Evolutionary conservation across 2,888 invertebrate genomes (phyloP).

Genomic region (Folsomia manolachei): DNA sequence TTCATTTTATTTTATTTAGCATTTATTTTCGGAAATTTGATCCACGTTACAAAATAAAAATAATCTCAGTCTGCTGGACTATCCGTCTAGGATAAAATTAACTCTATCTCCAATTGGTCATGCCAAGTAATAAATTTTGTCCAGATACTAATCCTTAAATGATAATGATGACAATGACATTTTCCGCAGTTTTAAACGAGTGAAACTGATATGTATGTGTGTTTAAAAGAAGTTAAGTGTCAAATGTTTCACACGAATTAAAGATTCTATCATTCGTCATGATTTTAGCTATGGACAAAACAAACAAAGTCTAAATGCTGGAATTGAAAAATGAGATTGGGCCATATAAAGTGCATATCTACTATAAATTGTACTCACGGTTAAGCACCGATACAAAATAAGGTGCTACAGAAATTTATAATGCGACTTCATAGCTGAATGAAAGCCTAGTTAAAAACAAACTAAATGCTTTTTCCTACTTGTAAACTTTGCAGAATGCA

Average conservation of each 20-base stretch:
- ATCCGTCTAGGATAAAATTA: background rate
- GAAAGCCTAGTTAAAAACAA: too few relatives aligned
- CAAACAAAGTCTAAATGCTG: too few relatives aligned
- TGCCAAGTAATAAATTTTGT: background rate
- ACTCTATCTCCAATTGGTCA: background rate
- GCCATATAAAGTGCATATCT: too few relatives aligned
- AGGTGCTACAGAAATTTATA: too few relatives aligned
- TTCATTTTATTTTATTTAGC: background rate
- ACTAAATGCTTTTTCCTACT: too few relatives aligned
- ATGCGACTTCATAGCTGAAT: too few relatives aligned
- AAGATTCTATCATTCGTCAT: background rate
- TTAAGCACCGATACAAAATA: too few relatives aligned
- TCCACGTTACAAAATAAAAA: background rate
- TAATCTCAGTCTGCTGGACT: background rate
- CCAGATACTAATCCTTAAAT: background rate
- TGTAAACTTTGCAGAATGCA: too few relatives aligned
- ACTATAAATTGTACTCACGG: too few relatives aligned
- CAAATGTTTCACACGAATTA: background rate
- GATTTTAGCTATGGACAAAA: background rate
- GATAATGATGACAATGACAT: background rate
- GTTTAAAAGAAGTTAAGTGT: background rate
- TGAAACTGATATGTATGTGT: background rate
- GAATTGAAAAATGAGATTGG: too few relatives aligned
- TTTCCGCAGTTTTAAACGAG: background rate
- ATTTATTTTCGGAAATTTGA: conserved; percentile 4